Conservation (phyloP, 2,113 vertebrate species). For the Tympanuchus pallidicinctus region DNA sequence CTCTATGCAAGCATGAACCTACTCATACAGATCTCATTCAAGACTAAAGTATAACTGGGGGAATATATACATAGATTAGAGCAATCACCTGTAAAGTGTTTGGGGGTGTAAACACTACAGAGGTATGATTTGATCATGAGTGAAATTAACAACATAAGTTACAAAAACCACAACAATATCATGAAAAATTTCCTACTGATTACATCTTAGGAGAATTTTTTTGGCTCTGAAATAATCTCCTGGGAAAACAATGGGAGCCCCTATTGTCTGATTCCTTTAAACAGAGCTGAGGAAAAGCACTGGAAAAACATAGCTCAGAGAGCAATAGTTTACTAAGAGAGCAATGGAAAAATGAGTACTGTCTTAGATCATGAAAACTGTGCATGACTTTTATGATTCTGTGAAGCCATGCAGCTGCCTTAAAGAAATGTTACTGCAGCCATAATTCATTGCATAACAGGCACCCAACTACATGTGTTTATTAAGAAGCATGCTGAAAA, state of each 20-base stretch:
- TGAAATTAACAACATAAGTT: not conserved
- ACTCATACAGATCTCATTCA: not conserved
- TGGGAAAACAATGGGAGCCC: constrained; percentile 47
- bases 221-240: constrained; percentile 10
- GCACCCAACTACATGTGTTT: not conserved
- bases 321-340: not conserved
- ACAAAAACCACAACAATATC: not conserved
- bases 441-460: not conserved
- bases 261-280: constrained; percentile 34
- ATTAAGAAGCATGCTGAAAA: not conserved
- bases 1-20: accelerated
- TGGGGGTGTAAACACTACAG: not conserved
- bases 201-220: constrained; percentile 8
- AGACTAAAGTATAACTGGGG: not conserved
- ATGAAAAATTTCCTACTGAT: not conserved
- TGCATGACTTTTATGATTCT: not conserved
- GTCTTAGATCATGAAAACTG: constrained; percentile 28
- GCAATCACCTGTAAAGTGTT: not conserved
- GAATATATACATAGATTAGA: not conserved
- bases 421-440: not conserved
- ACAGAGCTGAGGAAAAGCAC: constrained; percentile 23
- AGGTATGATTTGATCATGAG: not conserved
- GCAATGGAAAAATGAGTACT: constrained; percentile 28
- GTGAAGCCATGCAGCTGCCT: constrained; percentile 5
- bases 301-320: constrained; percentile 44